Evolutionary conservation across 2,888 invertebrate species (phyloP).

Genomic region (Graphium colonna): DNA sequence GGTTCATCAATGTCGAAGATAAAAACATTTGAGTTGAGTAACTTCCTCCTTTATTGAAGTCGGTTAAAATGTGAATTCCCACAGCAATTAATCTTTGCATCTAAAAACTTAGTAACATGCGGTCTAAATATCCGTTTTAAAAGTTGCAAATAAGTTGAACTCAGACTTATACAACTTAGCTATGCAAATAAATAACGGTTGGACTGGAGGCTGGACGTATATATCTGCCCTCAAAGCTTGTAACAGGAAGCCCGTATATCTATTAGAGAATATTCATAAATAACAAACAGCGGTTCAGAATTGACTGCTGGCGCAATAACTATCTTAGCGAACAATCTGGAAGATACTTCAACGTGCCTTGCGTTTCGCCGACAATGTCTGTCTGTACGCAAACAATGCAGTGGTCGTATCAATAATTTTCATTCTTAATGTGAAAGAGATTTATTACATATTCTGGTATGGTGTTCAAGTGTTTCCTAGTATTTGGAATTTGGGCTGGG

Average conservation of each 20-base stretch:
- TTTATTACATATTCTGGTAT: background rate
- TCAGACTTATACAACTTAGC: background rate
- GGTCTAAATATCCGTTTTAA: too few relatives aligned
- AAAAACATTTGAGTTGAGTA: too few relatives aligned
- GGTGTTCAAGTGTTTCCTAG: too few relatives aligned
- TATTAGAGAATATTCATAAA: conserved; percentile 21
- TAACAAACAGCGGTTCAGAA: conserved; percentile 17
- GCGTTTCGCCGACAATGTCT: background rate
- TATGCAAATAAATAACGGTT: background rate
- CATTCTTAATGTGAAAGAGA: background rate
- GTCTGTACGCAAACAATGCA: conserved; percentile 2
- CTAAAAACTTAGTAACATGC: too few relatives aligned
- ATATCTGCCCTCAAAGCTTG: conserved; percentile 3
- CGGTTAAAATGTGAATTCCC: too few relatives aligned
- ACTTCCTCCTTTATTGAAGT: too few relatives aligned
- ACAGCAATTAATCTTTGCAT: too few relatives aligned
- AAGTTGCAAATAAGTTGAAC: background rate
- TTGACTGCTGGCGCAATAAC: conserved; percentile 19
- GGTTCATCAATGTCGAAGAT: too few relatives aligned
- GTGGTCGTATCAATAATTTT: conserved; percentile 4
- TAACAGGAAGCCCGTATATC: conserved; percentile 21
- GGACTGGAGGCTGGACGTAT: background rate
- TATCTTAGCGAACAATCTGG: conserved; percentile 18
- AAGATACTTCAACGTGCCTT: conserved; percentile 5
- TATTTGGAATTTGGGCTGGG: too few relatives aligned